Percentiles rank a stretch among this genome's conserved stretches.
Evolutionary conservation across 2,113 vertebrate species (phyloP).

Genomic region (Urocynchramus pylzowi): DNA sequence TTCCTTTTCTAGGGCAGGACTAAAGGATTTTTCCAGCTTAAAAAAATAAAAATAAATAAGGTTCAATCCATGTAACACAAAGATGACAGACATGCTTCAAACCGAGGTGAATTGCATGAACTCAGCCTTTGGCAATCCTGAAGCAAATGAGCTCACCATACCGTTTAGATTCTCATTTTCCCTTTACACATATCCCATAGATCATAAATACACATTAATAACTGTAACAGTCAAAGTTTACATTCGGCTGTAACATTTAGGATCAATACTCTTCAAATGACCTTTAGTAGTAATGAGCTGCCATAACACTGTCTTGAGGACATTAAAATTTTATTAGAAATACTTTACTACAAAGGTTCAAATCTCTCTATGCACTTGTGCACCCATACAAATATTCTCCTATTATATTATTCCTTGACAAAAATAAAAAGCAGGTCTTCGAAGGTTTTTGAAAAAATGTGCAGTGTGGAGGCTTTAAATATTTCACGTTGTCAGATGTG

Average conservation of each 20-base stretch:
- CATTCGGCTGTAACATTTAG: conserved; percentile 59
- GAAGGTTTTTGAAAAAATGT: background rate
- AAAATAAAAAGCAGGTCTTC: background rate
- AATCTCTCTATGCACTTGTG: background rate
- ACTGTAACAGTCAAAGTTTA: conserved; percentile 66
- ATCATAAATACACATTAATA: conserved; percentile 68
- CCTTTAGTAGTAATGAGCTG: conserved; percentile 67
- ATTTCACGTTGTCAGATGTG: background rate
- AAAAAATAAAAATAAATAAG: background rate
- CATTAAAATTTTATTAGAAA: conserved; percentile 69
- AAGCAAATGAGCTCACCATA: conserved; percentile 42
- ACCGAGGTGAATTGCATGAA: background rate
- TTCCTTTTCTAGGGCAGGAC: background rate
- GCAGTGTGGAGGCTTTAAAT: background rate
- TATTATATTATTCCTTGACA: background rate
- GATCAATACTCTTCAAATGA: conserved; percentile 70
- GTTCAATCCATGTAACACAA: background rate
- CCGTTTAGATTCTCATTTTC: conserved; percentile 54
- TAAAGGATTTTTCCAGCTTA: background rate
- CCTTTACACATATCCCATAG: conserved; percentile 31
- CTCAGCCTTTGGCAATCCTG: conserved; percentile 3
- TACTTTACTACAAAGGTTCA: conserved; percentile 62
- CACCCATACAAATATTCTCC: conserved; percentile 22
- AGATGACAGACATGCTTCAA: background rate
- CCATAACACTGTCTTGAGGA: conserved; percentile 62